Conservation (phyloP, 2,113 vertebrate species). For the Mus spicilegus region DNA sequence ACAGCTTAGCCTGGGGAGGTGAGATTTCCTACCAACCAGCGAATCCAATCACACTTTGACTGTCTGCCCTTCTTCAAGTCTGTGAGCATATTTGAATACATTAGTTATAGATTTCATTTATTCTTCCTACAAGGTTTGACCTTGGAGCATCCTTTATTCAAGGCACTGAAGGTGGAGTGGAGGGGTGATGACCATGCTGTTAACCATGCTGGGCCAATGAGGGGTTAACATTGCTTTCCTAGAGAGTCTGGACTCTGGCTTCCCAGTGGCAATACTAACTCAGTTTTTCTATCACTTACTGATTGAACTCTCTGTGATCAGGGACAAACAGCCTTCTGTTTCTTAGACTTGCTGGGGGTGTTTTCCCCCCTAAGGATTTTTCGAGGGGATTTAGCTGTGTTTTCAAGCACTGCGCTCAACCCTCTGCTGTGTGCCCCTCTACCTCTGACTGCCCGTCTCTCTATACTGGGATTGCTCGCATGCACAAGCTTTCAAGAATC, state of each 20-base stretch:
- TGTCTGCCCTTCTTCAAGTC: neutral
- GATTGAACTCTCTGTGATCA: neutral
- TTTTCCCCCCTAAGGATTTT: neutral
- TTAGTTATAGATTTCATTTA: neutral
- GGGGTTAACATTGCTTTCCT: neutral
- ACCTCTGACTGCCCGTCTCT: too few relatives aligned
- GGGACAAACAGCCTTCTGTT: neutral
- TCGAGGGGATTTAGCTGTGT: neutral
- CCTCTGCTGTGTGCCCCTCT: neutral
- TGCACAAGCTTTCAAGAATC: neutral
- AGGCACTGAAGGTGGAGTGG: neutral
- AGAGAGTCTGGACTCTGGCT: neutral
- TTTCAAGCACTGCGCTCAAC: too few relatives aligned
- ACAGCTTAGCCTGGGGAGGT: fast-evolving
- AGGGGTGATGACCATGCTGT: neutral
- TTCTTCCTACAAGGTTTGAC: neutral
- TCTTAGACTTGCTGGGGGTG: neutral
- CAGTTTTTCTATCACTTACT: neutral
- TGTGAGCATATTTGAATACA: neutral
- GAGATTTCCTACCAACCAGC: neutral
- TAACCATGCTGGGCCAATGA: neutral
- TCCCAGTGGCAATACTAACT: neutral
- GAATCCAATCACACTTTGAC: neutral
- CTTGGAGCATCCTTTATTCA: neutral
- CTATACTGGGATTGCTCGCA: neutral